A percentile compares a stretch with the other conserved stretches of the same genome.
phyloP scores from a whole-genome alignment of 2,113 vertebrate species.

The Grallaria varia region DNA sequence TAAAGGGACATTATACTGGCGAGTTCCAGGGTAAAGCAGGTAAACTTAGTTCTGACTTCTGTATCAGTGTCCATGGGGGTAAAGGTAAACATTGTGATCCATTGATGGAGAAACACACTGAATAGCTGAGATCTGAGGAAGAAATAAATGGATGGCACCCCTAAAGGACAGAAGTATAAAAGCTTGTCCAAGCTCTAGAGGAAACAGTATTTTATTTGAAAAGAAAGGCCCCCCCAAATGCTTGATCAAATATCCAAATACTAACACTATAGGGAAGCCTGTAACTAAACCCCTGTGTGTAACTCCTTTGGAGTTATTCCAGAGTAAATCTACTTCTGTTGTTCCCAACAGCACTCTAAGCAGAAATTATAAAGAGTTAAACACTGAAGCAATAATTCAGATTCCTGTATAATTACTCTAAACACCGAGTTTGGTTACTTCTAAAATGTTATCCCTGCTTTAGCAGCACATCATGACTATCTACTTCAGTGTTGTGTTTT shows the following conservation, averaged over 20 bases:
- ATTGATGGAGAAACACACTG: neutral
- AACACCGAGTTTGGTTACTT: neutral
- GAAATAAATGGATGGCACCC: neutral
- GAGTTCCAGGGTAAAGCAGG: neutral
- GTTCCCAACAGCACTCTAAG: neutral
- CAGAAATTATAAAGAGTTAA: neutral
- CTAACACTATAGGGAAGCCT: neutral
- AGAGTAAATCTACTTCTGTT: neutral
- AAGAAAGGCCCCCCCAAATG: neutral
- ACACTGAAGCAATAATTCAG: neutral
- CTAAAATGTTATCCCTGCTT: neutral
- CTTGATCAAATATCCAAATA: neutral
- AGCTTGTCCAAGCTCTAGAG: neutral
- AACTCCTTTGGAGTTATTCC: neutral
- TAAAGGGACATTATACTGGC: neutral
- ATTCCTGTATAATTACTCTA: neutral
- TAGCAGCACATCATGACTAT: neutral
- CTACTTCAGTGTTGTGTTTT: neutral
- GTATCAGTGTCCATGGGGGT: neutral
- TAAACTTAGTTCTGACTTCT: neutral
- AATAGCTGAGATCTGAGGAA: neutral
- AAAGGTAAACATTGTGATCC: neutral
- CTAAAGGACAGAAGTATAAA: neutral
- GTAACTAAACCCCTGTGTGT: neutral
- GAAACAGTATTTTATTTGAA: neutral